Conservation (phyloP, 2,797 vertebrate genomes). For the Bradypodion pumilum region DNA sequence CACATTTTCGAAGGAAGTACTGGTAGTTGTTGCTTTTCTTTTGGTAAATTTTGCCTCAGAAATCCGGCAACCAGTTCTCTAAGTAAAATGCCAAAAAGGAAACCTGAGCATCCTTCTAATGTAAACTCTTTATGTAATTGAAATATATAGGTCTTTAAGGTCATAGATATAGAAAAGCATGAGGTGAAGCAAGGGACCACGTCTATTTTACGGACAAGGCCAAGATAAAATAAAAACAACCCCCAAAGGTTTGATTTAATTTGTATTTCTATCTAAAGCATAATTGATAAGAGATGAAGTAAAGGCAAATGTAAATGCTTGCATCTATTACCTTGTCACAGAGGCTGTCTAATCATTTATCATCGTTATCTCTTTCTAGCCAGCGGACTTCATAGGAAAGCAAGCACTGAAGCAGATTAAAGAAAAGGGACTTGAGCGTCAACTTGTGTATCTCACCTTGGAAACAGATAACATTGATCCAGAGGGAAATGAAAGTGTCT, state of each 20-base stretch:
- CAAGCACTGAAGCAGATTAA: conserved; percentile 89
- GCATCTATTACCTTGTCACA: conserved; percentile 58
- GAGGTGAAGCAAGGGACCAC: conserved; percentile 31
- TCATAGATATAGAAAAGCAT: conserved; percentile 14
- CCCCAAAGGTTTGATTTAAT: conserved; percentile 57
- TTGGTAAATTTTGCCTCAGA: background rate
- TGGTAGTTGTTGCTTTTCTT: background rate
- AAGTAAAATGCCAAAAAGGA: background rate
- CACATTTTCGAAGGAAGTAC: background rate
- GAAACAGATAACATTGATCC: conserved; percentile 91
- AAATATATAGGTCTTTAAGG: background rate
- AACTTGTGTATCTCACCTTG: conserved; percentile 87
- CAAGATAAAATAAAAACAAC: conserved; percentile 29
- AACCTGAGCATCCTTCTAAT: background rate
- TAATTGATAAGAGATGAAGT: conserved; percentile 56
- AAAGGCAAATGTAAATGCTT: conserved; percentile 60
- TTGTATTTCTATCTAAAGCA: conserved; percentile 60
- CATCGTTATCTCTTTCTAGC: conserved; percentile 72
- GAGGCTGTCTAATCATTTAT: conserved; percentile 49
- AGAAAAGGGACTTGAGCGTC: conserved; percentile 86
- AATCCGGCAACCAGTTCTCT: background rate
- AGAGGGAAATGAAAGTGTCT: conserved; percentile 96
- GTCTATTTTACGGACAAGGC: conserved; percentile 40
- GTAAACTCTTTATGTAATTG: background rate
- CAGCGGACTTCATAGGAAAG: conserved; percentile 86